A percentile compares a stretch with the other conserved stretches of the same genome.
These are phyloP conservation scores for Cephus pulcher DNA, from an alignment of 2,888 invertebrate genomes.

Conservation along the genomic window DNA sequence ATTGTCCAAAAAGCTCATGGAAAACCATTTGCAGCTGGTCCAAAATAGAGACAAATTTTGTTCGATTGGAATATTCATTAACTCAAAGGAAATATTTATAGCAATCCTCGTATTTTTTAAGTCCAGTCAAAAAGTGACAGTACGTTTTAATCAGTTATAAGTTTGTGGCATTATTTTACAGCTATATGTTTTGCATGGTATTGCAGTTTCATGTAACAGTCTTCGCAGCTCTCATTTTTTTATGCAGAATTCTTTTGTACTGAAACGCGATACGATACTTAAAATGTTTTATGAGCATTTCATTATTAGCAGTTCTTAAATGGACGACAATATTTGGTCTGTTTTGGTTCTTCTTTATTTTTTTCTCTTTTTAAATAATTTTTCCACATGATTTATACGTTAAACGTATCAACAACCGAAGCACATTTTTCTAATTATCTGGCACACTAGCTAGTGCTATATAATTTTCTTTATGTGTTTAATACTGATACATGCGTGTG, in stretches of 20 bases:
- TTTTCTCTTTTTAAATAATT: not conserved
- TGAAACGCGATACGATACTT: not conserved
- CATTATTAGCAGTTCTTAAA: not conserved
- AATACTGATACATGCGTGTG: not conserved
- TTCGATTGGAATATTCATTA: slow-evolving; percentile 28
- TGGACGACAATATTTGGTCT: not conserved
- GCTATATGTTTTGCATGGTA: not conserved
- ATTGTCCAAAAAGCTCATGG: not conserved
- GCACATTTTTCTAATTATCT: not conserved
- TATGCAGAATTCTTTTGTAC: not conserved
- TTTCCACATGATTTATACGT: not conserved
- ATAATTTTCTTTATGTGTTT: not conserved
- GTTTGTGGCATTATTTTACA: slow-evolving; percentile 14
- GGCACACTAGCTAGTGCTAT: not conserved
- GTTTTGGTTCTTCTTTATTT: not conserved
- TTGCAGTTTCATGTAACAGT: slow-evolving; percentile 15
- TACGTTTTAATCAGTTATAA: slow-evolving; percentile 24
- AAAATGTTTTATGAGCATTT: not conserved
- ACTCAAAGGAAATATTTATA: slow-evolving; percentile 28
- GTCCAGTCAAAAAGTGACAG: slow-evolving; percentile 7
- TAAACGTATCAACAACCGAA: not conserved
- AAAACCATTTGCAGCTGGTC: not conserved
- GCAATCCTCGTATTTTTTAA: slow-evolving; percentile 24
- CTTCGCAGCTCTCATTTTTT: not conserved
- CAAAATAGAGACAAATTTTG: not conserved